phyloP scores from a whole-genome alignment of 2,888 invertebrate genomes.

The Pimpla rufipes region DNA sequence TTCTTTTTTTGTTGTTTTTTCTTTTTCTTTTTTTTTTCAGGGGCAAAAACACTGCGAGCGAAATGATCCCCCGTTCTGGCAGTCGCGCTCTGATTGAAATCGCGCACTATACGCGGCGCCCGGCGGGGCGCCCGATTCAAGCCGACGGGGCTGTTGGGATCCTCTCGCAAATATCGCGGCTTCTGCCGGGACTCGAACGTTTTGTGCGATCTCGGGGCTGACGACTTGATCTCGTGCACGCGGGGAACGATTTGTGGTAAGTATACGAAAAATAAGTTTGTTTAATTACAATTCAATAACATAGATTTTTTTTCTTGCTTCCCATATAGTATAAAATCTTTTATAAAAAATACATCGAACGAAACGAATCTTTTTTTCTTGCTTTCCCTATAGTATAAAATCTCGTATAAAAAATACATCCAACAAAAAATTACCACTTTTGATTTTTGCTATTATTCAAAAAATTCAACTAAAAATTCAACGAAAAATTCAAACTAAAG shows the following conservation, averaged over 20 bases:
- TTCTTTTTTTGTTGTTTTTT: neutral
- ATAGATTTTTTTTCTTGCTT: too few relatives aligned
- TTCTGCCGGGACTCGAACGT: neutral
- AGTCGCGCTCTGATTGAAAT: constrained; percentile 42
- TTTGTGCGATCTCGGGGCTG: neutral
- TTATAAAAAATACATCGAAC: neutral
- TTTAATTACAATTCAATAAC: neutral
- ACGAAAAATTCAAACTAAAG: neutral
- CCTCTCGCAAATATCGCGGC: neutral
- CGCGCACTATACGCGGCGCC: neutral
- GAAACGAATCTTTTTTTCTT: too few relatives aligned
- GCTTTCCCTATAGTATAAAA: neutral
- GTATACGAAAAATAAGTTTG: neutral
- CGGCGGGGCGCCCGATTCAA: constrained; percentile 24
- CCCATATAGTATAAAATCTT: neutral
- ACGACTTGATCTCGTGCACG: neutral
- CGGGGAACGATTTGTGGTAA: neutral
- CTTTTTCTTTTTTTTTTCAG: neutral
- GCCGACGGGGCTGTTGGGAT: constrained; percentile 1
- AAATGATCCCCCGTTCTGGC: constrained; percentile 15
- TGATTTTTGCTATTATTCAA: too few relatives aligned
- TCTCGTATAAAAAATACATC: neutral
- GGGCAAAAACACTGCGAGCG: neutral
- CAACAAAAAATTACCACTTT: neutral
- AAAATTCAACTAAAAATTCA: neutral